Evolutionary conservation across 2,113 vertebrate genomes (phyloP).

Genomic region (Chaetorhynchus papuensis): DNA sequence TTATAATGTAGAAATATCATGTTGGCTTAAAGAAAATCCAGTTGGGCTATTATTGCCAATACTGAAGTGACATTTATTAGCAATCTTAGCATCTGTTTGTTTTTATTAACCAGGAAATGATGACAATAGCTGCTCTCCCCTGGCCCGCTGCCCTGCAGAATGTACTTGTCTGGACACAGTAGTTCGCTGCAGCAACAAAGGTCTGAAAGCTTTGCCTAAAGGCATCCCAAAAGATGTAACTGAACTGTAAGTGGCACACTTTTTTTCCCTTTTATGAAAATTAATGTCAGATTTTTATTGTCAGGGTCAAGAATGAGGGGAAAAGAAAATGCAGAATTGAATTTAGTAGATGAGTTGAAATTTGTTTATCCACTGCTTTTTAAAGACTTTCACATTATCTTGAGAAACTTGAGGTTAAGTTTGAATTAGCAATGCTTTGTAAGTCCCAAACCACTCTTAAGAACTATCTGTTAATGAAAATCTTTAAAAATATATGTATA

Average conservation of each 20-base stretch:
- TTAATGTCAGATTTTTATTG: neutral
- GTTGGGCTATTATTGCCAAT: neutral
- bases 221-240: slow-evolving; percentile 95
- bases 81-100: neutral
- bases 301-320: neutral
- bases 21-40: neutral
- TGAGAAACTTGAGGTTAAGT: neutral
- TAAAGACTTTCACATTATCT: neutral
- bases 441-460: neutral
- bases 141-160: slow-evolving; percentile 89
- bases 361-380: neutral
- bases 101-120: slow-evolving; percentile 82
- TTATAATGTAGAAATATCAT: neutral
- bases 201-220: slow-evolving; percentile 86
- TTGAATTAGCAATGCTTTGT: neutral
- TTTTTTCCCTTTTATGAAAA: neutral
- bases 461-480: neutral
- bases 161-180: slow-evolving; percentile 97
- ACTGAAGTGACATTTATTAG: neutral
- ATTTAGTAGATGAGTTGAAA: neutral
- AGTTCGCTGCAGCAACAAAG: slow-evolving; percentile 98
- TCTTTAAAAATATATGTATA: neutral
- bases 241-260: slow-evolving; percentile 86
- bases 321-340: neutral
- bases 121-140: slow-evolving; percentile 92